Base-by-base conservation (phyloP, 53 echinoderm and acorn worm genomes). In the Hippasteria phrygiana region DNA sequence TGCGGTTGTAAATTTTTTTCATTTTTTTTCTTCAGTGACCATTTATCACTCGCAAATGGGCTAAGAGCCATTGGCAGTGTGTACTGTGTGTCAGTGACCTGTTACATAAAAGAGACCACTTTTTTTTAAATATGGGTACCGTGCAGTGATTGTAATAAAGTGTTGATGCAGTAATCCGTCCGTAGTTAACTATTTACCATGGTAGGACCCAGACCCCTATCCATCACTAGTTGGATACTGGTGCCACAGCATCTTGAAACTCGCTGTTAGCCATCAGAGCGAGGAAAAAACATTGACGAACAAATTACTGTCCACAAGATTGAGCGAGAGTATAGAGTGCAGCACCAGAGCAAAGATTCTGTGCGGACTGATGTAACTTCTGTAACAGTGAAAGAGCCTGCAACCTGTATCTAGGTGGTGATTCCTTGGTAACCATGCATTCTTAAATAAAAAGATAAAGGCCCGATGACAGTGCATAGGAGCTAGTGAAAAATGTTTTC, bases 1-100 rank as follows among this genome's bases (percentile, higher is more conserved):
- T 85, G 48, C 64, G 32, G 48, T 2, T 28, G 34, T 70, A 37
- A 50, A 29, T 50, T 71, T 81, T 27, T 81, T 42, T 78, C 1
- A 34, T 22, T 18, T 55, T 40, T 67, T 10, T 73, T 20, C 16
- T 43, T 43, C 43, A 8, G 29, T 75, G 48, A 10, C 48, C 31
- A 48, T 75, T 31, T 75, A 71, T 78, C 59, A 56, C 18, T 43
- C 54, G 24, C 51, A 85, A 85, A 85, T 85, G 71, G 85, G 85
- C 48, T 85, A 85, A 85, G 48, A 33, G 53, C 71, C 51, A 67
- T 9, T 71, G 51, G 51, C 71, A 83, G 29, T 35, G 43, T 4
- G 3, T 29, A 24, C 38, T 36, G 46, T 85, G 65, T 65, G 69
- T 70, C 70, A 85, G 37, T 50, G 71, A 70, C 75, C 75, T 22